These are phyloP conservation scores for Leptosomus discolor DNA, from an alignment of 2,113 vertebrate genomes.

Conservation along the genomic window DNA sequence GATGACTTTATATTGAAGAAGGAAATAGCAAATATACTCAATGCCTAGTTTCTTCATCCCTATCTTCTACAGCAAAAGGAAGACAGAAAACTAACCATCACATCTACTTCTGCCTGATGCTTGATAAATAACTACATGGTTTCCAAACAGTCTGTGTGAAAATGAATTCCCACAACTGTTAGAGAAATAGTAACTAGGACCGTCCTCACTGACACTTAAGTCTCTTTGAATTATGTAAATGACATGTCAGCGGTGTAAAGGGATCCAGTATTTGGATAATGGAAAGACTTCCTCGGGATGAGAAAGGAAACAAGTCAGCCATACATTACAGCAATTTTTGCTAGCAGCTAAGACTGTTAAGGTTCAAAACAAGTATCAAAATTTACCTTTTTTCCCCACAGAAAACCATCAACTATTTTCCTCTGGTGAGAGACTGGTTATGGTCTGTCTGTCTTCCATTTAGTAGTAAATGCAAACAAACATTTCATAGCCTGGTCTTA, in stretches of 20 bases:
- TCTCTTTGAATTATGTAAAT: neutral
- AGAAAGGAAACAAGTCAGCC: neutral
- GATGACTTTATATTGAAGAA: neutral
- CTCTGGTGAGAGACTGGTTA: neutral
- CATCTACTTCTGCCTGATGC: neutral
- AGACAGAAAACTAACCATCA: neutral
- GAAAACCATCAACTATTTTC: neutral
- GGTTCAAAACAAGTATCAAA: neutral
- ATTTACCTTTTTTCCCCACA: neutral
- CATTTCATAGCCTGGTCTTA: neutral
- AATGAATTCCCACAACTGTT: neutral
- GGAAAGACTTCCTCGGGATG: neutral
- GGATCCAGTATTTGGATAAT: neutral
- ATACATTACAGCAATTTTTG: neutral
- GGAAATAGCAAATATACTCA: neutral
- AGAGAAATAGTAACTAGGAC: neutral
- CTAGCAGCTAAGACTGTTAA: neutral
- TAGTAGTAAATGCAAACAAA: neutral
- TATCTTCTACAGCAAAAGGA: neutral
- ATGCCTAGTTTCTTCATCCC: neutral
- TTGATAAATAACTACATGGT: neutral
- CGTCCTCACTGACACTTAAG: neutral
- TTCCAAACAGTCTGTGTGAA: neutral
- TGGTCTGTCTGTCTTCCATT: neutral
- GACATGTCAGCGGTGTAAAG: neutral